Conservation (phyloP, 2,113 vertebrate genomes). For the Microtus montanus region DNA sequence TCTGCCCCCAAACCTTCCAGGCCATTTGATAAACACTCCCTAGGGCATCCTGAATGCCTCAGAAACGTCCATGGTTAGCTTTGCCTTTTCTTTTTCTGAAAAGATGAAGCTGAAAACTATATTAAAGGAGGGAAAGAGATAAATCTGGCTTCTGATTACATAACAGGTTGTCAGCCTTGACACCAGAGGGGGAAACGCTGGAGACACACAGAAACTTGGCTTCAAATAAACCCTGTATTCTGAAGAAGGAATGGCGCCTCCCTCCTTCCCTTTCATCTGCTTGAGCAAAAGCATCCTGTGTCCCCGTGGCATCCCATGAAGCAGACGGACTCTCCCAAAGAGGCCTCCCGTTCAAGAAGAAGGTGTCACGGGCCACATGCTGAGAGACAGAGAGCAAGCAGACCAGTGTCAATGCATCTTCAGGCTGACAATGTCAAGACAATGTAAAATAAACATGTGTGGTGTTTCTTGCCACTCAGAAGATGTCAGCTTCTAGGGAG, state of each 20-base stretch:
- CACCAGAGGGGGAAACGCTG: fast-evolving
- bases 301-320: fast-evolving
- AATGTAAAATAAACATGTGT: not conserved
- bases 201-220: not conserved
- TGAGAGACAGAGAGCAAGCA: too few relatives aligned
- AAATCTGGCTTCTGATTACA: not conserved
- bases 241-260: not conserved
- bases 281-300: not conserved
- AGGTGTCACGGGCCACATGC: fast-evolving
- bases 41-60: not conserved
- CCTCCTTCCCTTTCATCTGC: not conserved
- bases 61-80: not conserved
- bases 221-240: not conserved
- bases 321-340: not conserved
- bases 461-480: not conserved
- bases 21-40: slow-evolving; percentile 49
- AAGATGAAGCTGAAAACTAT: slow-evolving; percentile 47
- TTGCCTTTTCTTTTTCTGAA: not conserved
- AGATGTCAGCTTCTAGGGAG: not conserved
- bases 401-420: fast-evolving
- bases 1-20: not conserved
- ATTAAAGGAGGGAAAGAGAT: slow-evolving; percentile 33
- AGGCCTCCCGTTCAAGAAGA: not conserved
- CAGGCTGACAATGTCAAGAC: not conserved
- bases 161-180: not conserved